Percentiles rank a stretch among this genome's conserved stretches.
Evolutionary conservation across 2,113 vertebrate species (phyloP).

Genomic region (Leucopsar rothschildi): DNA sequence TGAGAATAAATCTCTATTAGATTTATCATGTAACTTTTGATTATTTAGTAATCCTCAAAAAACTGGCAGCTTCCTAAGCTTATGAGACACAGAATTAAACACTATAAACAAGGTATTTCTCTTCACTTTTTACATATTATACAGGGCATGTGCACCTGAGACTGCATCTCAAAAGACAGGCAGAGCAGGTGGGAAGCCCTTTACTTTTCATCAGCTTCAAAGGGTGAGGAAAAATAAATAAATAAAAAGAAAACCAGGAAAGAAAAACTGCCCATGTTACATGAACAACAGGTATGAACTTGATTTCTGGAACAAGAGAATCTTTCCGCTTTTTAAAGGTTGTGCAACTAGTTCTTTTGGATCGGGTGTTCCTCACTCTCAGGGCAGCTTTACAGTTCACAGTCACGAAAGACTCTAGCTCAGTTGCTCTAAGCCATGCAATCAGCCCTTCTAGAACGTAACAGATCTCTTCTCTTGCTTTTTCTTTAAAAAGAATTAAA

Average conservation of each 20-base stretch:
- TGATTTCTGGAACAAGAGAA: slow-evolving; percentile 54
- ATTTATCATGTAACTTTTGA: background rate
- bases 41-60: background rate
- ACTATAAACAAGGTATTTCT: background rate
- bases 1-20: background rate
- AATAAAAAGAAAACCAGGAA: background rate
- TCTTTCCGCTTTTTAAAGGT: slow-evolving; percentile 45
- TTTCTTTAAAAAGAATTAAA: background rate
- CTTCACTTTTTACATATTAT: background rate
- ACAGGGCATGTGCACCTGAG: background rate
- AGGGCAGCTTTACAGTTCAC: slow-evolving; percentile 7
- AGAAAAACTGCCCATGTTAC: slow-evolving; percentile 10
- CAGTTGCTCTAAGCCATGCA: background rate
- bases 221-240: background rate
- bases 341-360: slow-evolving; percentile 65
- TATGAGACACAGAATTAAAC: background rate
- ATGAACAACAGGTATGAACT: slow-evolving; percentile 71
- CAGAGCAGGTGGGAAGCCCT: background rate
- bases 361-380: slow-evolving; percentile 53
- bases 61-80: background rate
- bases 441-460: background rate
- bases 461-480: background rate
- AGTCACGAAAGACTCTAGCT: slow-evolving; percentile 34
- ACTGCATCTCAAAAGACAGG: background rate
- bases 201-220: background rate